Conservation (phyloP, 1,140 invertebrate species). For the Polypedilum vanderplanki region DNA sequence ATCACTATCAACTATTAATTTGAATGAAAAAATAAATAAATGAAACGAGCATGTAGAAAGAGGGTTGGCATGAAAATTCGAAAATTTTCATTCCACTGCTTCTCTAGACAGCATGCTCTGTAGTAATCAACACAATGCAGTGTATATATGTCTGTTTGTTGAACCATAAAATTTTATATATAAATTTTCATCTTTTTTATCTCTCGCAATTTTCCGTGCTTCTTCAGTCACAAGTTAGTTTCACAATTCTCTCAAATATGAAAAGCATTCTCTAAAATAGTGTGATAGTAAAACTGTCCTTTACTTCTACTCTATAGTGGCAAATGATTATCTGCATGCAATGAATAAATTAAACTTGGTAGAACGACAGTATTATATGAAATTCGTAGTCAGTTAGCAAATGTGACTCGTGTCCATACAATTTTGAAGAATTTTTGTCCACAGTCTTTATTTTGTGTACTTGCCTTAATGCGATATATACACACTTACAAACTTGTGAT, state of each 20-base stretch:
- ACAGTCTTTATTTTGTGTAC: not conserved
- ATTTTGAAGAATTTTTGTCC: not conserved
- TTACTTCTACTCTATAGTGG: not conserved
- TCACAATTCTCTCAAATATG: not conserved
- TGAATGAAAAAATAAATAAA: no score
- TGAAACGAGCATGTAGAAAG: no score
- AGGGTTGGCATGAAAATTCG: not conserved
- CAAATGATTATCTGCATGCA: constrained; percentile 17
- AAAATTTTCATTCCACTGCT: not conserved
- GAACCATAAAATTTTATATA: constrained; percentile 13
- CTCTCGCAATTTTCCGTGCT: not conserved
- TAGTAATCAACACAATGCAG: not conserved
- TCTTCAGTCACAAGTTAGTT: not conserved
- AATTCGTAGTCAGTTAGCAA: not conserved
- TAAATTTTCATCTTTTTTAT: not conserved
- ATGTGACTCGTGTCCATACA: not conserved
- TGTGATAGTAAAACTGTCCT: no score
- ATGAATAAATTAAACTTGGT: not conserved
- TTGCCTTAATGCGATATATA: not conserved
- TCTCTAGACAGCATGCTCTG: not conserved
- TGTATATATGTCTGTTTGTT: not conserved
- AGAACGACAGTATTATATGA: not conserved
- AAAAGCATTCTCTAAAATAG: not conserved
- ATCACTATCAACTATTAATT: no score
- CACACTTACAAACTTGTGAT: not conserved